These are phyloP conservation scores for Lepidonotus clava DNA, from an alignment of 2,888 invertebrate genomes.

Conservation along the genomic window DNA sequence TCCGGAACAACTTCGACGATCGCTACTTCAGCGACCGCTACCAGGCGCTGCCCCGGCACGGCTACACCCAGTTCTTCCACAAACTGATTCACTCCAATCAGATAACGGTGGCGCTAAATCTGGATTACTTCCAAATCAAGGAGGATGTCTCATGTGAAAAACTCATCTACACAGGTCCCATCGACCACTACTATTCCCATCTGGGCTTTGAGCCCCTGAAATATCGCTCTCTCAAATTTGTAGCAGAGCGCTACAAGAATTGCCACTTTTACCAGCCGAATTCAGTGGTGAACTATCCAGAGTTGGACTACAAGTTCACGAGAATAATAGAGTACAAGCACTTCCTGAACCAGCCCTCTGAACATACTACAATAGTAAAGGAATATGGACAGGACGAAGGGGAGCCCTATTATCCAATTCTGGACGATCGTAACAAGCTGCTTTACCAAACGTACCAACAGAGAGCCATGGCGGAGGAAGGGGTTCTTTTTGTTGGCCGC, in stretches of 20 bases:
- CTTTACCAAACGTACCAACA: constrained; percentile 33
- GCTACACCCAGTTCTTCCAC: constrained; percentile 40
- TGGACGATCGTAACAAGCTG: constrained; percentile 25
- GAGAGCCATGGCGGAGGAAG: neutral
- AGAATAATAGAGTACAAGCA: constrained; percentile 53
- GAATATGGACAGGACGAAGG: constrained; percentile 44
- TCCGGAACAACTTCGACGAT: constrained; percentile 35
- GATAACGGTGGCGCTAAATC: constrained; percentile 32
- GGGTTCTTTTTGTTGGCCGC: constrained; percentile 39
- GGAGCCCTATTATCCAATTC: constrained; percentile 51
- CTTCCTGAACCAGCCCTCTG: constrained; percentile 32
- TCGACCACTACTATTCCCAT: constrained; percentile 45
- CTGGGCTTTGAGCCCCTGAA: constrained; percentile 10
- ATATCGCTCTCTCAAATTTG: constrained; percentile 26
- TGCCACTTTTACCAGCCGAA: constrained; percentile 32
- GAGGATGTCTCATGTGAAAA: constrained; percentile 24
- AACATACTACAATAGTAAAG: constrained; percentile 45
- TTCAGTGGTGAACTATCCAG: constrained; percentile 52
- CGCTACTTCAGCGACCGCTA: constrained; percentile 51
- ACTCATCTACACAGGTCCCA: constrained; percentile 49
- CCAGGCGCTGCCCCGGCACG: constrained; percentile 42
- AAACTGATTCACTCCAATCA: neutral
- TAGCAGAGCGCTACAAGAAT: neutral
- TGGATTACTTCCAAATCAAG: constrained; percentile 39
- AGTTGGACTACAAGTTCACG: neutral